Conservation (phyloP, 2,797 vertebrate species). For the Argyrosomus regius region DNA sequence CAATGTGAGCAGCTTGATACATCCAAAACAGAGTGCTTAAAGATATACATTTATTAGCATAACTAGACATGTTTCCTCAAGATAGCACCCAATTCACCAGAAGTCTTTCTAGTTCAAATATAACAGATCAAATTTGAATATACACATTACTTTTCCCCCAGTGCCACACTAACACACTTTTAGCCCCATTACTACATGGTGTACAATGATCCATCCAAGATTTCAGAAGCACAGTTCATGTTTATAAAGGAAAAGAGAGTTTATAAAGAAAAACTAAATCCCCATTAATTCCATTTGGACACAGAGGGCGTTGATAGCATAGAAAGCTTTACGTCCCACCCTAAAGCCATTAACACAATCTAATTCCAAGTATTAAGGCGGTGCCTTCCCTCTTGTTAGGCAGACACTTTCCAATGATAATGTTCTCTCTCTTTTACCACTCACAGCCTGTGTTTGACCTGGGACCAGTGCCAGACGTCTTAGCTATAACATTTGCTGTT, state of each 20-base stretch:
- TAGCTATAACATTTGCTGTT: not conserved
- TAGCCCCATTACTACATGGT: not conserved
- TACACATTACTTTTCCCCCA: too few relatives aligned
- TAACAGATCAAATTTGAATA: too few relatives aligned
- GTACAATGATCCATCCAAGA: not conserved
- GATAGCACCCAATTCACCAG: too few relatives aligned
- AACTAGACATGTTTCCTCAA: too few relatives aligned
- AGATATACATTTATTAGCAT: too few relatives aligned
- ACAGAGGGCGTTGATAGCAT: conserved; percentile 6
- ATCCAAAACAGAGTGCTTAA: too few relatives aligned
- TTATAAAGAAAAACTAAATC: not conserved
- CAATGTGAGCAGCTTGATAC: too few relatives aligned
- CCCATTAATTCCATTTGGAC: conserved; percentile 32
- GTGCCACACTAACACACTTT: too few relatives aligned
- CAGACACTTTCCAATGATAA: conserved; percentile 25
- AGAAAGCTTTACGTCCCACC: conserved; percentile 12
- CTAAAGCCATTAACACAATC: conserved; percentile 56
- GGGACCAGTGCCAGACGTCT: conserved; percentile 1
- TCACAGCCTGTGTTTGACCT: conserved; percentile 27
- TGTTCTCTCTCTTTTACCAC: conserved; percentile 26
- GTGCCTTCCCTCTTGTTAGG: conserved; percentile 1
- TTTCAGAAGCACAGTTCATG: conserved; percentile 1
- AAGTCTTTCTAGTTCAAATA: too few relatives aligned
- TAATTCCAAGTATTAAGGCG: conserved; percentile 42
- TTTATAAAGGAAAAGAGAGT: not conserved